Evolutionary conservation across 2,888 invertebrate genomes (phyloP).

Genomic region (Acleris holmiana): DNA sequence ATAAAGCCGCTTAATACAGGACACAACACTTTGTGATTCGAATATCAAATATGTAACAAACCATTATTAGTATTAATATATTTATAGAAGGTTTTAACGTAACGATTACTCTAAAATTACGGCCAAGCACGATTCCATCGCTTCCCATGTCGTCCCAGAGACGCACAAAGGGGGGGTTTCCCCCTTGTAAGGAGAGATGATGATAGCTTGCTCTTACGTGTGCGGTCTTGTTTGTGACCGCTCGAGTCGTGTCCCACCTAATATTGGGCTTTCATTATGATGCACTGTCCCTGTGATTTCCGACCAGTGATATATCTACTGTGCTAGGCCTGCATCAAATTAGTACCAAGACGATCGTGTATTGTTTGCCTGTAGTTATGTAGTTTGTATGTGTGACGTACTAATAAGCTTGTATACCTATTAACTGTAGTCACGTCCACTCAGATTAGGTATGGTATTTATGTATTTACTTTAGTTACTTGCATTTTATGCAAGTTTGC

Average conservation of each 20-base stretch:
- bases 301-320: slow-evolving; percentile 51
- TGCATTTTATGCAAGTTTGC: too few relatives aligned
- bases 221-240: slow-evolving; percentile 78
- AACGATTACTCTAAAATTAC: neutral
- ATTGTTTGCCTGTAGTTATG: slow-evolving; percentile 22
- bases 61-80: too few relatives aligned
- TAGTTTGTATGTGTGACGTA: slow-evolving; percentile 12
- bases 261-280: slow-evolving; percentile 72
- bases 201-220: slow-evolving; percentile 62
- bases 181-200: slow-evolving; percentile 59
- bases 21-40: too few relatives aligned
- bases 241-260: slow-evolving; percentile 58
- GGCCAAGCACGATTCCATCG: slow-evolving; percentile 38
- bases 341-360: slow-evolving; percentile 13
- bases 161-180: slow-evolving; percentile 45
- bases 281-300: slow-evolving; percentile 55
- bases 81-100: neutral
- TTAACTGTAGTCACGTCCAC: neutral
- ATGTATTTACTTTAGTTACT: too few relatives aligned
- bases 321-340: slow-evolving; percentile 40
- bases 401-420: slow-evolving; percentile 23
- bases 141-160: slow-evolving; percentile 48
- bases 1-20: too few relatives aligned
- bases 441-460: too few relatives aligned
- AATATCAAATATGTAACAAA: too few relatives aligned